Evolutionary conservation across 2,113 vertebrate species (phyloP).

Genomic region (Cinclus cinclus): DNA sequence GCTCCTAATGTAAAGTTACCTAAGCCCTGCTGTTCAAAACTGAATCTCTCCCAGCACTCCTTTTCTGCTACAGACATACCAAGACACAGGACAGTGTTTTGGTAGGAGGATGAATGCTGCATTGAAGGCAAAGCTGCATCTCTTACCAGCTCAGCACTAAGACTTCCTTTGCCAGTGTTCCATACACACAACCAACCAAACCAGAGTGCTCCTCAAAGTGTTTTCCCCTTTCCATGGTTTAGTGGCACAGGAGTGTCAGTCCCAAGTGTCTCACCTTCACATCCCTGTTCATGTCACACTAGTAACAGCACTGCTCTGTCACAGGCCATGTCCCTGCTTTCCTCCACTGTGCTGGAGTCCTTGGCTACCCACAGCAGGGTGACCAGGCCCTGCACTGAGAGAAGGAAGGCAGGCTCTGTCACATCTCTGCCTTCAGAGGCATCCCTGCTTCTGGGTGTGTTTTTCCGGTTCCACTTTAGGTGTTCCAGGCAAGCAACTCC

Average conservation of each 20-base stretch:
- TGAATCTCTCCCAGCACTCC: not conserved
- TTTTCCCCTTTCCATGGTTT: not conserved
- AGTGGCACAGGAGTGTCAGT: not conserved
- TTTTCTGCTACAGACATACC: not conserved
- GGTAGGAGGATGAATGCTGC: not conserved
- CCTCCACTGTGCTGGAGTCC: not conserved
- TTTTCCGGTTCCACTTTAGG: fast-evolving
- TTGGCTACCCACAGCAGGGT: not conserved
- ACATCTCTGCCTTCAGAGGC: not conserved
- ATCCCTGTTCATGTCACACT: not conserved
- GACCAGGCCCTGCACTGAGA: not conserved
- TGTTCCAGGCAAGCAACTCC: not conserved
- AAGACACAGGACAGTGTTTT: not conserved
- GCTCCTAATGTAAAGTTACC: not conserved
- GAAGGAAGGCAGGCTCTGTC: not conserved
- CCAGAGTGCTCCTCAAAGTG: not conserved
- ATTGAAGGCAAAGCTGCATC: not conserved
- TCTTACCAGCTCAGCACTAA: not conserved
- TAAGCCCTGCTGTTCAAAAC: not conserved
- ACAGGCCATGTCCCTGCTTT: not conserved
- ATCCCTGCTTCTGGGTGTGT: not conserved
- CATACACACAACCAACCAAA: not conserved
- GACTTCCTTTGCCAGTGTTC: not conserved
- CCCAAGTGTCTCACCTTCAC: not conserved
- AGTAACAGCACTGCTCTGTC: not conserved